A percentile compares a stretch with the other conserved stretches of the same genome.
These are phyloP conservation scores for Numenius phaeopus DNA, from an alignment of 2,797 vertebrate genomes.

Conservation along the genomic window DNA sequence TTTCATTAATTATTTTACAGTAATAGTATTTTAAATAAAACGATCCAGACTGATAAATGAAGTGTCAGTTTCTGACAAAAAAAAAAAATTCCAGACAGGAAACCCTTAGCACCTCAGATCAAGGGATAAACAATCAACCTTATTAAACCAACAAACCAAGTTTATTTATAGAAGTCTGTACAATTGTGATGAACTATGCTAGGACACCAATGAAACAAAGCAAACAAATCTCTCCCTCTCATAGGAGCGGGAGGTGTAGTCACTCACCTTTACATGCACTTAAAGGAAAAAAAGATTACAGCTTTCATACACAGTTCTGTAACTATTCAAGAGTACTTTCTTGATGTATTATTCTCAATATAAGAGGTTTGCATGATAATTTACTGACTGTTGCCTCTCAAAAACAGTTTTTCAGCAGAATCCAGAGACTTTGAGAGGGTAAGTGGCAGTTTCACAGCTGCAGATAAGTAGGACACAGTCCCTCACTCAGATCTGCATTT, in stretches of 20 bases:
- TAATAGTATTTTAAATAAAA: background rate
- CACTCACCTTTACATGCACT: constrained; percentile 80
- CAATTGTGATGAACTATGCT: constrained; percentile 79
- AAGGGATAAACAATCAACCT: constrained; percentile 72
- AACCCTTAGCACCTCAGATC: constrained; percentile 27
- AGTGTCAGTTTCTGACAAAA: background rate
- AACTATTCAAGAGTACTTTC: constrained; percentile 65
- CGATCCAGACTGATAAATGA: background rate
- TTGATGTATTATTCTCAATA: constrained; percentile 51
- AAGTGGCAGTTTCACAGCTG: constrained; percentile 23
- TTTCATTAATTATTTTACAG: background rate
- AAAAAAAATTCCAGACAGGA: background rate
- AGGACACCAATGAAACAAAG: constrained; percentile 78
- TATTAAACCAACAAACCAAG: constrained; percentile 81
- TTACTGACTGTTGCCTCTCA: constrained; percentile 1
- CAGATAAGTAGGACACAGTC: background rate
- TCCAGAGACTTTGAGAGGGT: background rate
- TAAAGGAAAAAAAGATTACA: constrained; percentile 76
- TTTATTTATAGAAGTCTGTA: constrained; percentile 85
- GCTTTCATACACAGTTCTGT: constrained; percentile 76
- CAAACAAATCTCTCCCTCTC: constrained; percentile 74
- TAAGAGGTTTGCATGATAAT: constrained; percentile 32
- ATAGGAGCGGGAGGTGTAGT: constrained; percentile 54
- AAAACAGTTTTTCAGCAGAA: constrained; percentile 46
- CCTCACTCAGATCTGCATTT: background rate